Conservation (phyloP, 2,797 vertebrate genomes). For the Buphagus erythrorhynchus region DNA sequence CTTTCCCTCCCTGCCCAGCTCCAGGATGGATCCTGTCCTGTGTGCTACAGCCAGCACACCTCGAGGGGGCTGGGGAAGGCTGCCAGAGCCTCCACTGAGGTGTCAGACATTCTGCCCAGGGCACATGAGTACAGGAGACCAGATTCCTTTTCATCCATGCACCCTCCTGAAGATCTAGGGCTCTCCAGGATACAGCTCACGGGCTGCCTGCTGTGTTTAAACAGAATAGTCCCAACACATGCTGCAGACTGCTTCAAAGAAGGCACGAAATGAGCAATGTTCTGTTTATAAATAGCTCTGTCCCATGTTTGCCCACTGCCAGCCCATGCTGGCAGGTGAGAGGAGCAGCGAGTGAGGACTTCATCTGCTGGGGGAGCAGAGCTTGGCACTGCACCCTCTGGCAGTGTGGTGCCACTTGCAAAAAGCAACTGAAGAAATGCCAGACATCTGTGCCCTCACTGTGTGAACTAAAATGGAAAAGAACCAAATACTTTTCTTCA, state of each 20-base stretch:
- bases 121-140: accelerated
- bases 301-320: conserved; percentile 26
- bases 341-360: background rate
- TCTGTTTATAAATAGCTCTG: background rate
- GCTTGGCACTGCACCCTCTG: conserved; percentile 10
- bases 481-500: conserved; percentile 9
- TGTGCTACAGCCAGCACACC: background rate
- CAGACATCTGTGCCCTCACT: conserved; percentile 53
- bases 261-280: background rate
- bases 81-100: background rate
- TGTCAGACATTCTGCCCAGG: background rate
- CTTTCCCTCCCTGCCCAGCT: background rate
- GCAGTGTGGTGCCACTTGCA: background rate
- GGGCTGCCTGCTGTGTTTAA: background rate
- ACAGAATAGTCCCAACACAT: background rate
- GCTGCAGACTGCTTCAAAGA: background rate
- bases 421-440: conserved; percentile 10
- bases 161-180: background rate
- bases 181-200: background rate
- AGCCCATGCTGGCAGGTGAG: conserved; percentile 37
- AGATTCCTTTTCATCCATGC: background rate
- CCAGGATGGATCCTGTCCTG: background rate
- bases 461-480: conserved; percentile 18
- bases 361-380: background rate
- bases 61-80: background rate